Evolutionary conservation across 2,113 vertebrate species (phyloP).

Genomic region (Bungarus multicinctus): DNA sequence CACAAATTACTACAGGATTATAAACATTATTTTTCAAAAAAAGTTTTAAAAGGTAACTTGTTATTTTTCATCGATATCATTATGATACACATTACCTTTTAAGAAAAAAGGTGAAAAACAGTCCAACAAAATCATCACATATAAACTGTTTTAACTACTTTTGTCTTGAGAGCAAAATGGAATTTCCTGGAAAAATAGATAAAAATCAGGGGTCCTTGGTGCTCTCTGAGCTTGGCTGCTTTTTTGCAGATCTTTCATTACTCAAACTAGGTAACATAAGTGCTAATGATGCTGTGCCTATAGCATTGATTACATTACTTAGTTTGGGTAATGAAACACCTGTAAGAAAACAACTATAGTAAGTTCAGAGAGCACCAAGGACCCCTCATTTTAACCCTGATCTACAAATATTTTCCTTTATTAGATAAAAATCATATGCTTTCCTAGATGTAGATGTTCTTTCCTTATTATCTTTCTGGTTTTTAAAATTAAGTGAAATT

Average conservation of each 20-base stretch:
- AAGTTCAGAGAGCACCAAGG: not conserved
- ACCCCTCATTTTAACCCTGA: not conserved
- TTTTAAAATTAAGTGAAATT: not conserved
- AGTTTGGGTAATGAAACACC: not conserved
- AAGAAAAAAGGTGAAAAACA: not conserved
- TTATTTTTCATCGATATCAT: conserved; percentile 28
- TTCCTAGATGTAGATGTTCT: not conserved
- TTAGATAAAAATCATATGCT: not conserved
- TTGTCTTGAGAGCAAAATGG: not conserved
- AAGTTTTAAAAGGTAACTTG: not conserved
- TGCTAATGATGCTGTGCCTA: not conserved
- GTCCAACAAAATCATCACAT: not conserved
- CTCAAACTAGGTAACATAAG: not conserved
- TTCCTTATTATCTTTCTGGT: not conserved
- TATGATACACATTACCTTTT: conserved; percentile 23
- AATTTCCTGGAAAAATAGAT: not conserved
- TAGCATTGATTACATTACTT: not conserved
- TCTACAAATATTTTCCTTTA: not conserved
- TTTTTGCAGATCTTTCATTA: not conserved
- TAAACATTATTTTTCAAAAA: conserved; percentile 20
- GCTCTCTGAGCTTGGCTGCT: not conserved
- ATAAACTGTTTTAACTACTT: not conserved
- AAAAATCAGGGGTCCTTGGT: not conserved
- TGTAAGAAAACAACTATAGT: not conserved
- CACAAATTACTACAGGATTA: conserved; percentile 11